These are phyloP conservation scores for Trachelus stipa DNA, from an alignment of 2,888 invertebrate species.

Conservation along the genomic window DNA sequence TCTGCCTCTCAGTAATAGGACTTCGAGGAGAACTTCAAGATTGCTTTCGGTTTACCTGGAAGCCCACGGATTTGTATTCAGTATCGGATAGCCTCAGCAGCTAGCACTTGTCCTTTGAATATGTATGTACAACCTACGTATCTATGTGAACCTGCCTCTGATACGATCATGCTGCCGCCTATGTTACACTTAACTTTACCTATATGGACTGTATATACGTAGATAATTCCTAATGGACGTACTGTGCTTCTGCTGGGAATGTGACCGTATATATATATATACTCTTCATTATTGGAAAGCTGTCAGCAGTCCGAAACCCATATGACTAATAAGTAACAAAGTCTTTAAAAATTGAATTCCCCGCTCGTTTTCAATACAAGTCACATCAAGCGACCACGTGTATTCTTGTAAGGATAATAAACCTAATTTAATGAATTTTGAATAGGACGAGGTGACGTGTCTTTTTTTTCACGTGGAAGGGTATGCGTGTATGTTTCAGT, in stretches of 20 bases:
- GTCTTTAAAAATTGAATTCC: not conserved
- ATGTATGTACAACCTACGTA: not conserved
- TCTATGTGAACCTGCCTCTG: not conserved
- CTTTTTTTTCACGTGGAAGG: not conserved
- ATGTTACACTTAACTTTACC: not conserved
- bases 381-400: not conserved
- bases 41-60: not conserved
- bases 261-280: not conserved
- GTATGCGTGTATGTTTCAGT: not conserved
- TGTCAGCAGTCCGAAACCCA: too few species aligned
- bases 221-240: not conserved
- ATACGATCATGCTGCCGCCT: not conserved
- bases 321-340: not conserved
- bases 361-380: not conserved
- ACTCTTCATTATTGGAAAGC: too few species aligned
- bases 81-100: not conserved
- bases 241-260: not conserved
- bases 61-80: not conserved
- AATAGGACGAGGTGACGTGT: not conserved
- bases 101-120: not conserved
- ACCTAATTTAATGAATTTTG: not conserved
- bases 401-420: not conserved
- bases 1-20: not conserved
- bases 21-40: not conserved
- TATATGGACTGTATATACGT: not conserved